phyloP scores from a whole-genome alignment of 2,888 invertebrate species.

The Diarsia rubi region DNA sequence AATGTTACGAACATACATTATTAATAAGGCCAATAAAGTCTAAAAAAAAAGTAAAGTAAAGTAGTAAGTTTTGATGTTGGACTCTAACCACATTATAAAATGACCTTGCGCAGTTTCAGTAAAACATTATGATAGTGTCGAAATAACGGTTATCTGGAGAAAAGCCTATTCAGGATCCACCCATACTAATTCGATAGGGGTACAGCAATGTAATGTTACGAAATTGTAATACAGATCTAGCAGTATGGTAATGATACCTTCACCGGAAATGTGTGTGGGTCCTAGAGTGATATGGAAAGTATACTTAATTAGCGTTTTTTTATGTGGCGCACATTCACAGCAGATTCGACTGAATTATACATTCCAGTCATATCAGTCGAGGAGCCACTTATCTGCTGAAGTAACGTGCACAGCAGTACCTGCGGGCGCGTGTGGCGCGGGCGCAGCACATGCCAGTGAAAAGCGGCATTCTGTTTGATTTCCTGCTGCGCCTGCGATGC shows the following conservation, averaged over 20 bases:
- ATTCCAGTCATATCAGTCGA: too few relatives aligned
- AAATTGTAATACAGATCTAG: constrained; percentile 28
- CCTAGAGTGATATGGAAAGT: too few relatives aligned
- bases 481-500: constrained; percentile 50
- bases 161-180: constrained; percentile 6
- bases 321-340: too few relatives aligned
- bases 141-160: constrained; percentile 19
- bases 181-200: constrained; percentile 54
- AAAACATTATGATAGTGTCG: constrained; percentile 2
- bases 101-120: not conserved
- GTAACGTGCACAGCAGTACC: constrained; percentile 19
- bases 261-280: too few relatives aligned
- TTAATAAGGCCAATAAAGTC: not conserved
- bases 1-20: not conserved
- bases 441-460: constrained; percentile 68
- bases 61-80: not conserved
- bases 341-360: too few relatives aligned
- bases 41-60: too few relatives aligned
- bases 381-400: too few relatives aligned
- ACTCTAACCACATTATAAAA: not conserved
- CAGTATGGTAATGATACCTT: too few relatives aligned
- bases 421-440: constrained; percentile 56
- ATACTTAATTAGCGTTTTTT: too few relatives aligned
- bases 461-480: constrained; percentile 59
- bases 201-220: constrained; percentile 42